Evolutionary conservation across 2,113 vertebrate species (phyloP), one percentile per base, ranked within the genome.

Genomic region (Periophthalmus modestus): DNA sequence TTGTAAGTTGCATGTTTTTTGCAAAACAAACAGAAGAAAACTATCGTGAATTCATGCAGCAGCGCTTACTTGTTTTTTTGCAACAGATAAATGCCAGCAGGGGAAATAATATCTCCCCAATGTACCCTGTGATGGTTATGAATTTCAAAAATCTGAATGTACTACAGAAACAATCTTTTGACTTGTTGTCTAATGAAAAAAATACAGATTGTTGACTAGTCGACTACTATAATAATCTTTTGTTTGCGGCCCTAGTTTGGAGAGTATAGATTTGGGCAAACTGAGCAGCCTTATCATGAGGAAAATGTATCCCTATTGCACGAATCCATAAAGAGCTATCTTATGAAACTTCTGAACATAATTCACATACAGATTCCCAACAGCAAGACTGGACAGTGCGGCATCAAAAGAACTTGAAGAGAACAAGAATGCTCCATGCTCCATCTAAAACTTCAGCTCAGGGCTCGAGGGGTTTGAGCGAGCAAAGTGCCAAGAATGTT

Each of bases 361-460:
- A 33, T 55, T 61, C 66, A 68, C 76, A 55, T 50, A 66, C 7
- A 7, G 2, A 59, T 61, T 76, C 61, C 39, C 65, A 66, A 46
- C 68, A 66, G 28, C 18, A 39, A 33, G 62, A 39, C 18, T 63
- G 65, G 70, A 68, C 58, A 73, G 47, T 68, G 61, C 43, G 54
- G 58, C n/a, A 46, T 83, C 18, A 75, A 47, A 76, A 11, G 50
- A 62, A 73, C 77, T 76, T 83, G 23, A 79, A 82, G 57, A 80
- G 70, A 43, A 52, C 48, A 72, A 11, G 66, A 68, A 69, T 46
- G 72, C 16, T 34, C 67, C 28, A 14, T 1, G 12, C 43, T 52
- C 69, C 63, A 63, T 76, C 66, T 78, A 63, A 52, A 81, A 69
- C 77, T 84, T 83, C 80, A 62, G 50, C 69, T 76, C 61, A 69